Conservation (phyloP, 2,888 invertebrate genomes). For the Horisme vitalbata region DNA sequence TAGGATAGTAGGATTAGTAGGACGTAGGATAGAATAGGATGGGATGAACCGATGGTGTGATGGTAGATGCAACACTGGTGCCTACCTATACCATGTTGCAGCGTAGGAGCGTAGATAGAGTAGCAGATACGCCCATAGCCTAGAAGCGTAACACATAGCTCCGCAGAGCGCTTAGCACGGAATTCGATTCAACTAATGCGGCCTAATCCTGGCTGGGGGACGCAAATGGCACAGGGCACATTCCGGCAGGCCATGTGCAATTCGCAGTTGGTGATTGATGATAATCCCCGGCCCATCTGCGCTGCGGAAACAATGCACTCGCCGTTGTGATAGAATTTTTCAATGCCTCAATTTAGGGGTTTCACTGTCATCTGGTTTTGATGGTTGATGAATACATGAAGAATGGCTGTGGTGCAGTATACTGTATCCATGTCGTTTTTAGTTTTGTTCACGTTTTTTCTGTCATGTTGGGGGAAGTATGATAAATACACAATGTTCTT, state of each 20-base stretch:
- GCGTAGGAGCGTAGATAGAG: neutral
- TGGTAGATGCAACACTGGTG: too few species aligned
- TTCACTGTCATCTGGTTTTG: constrained; percentile 20
- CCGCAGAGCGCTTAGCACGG: constrained; percentile 74
- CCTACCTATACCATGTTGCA: neutral
- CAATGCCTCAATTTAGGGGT: constrained; percentile 29
- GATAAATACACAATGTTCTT: too few species aligned
- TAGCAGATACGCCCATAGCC: constrained; percentile 9
- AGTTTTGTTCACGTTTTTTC: neutral
- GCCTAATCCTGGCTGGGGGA: constrained; percentile 71
- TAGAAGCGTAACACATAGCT: constrained; percentile 62
- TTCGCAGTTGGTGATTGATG: constrained; percentile 77
- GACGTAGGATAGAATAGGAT: too few species aligned
- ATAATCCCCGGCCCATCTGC: constrained; percentile 68
- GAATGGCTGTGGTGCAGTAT: constrained; percentile 2
- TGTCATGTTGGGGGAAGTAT: neutral
- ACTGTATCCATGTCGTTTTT: neutral
- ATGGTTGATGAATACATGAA: constrained; percentile 19
- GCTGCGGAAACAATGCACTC: constrained; percentile 56
- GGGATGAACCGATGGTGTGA: too few species aligned
- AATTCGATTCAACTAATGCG: constrained; percentile 80
- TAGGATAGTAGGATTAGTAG: too few species aligned
- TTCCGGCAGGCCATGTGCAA: constrained; percentile 74
- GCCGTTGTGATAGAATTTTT: constrained; percentile 46
- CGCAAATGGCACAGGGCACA: constrained; percentile 60